Evolutionary conservation across 2,888 invertebrate genomes (phyloP), one percentile per base, ranked within the genome.

Genomic region (Sthenelais limicola): DNA sequence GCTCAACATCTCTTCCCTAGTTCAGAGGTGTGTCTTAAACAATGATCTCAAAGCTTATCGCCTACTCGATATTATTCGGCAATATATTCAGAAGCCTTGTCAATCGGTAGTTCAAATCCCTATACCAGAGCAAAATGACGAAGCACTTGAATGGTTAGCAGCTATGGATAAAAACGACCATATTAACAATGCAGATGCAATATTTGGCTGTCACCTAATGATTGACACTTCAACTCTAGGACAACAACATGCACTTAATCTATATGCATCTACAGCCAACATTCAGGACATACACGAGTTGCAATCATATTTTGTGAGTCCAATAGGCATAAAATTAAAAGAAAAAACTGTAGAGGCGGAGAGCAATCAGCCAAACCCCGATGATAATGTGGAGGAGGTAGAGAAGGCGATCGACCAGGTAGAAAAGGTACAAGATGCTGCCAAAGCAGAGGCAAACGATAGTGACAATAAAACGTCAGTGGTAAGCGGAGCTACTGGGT

Each of bases 21-120:
- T 62, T 1, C 62, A 62, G 24, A 21, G 62, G 3, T 62, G 62
- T 21, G 38, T 62, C n/a, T 43, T 62, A 21, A 3, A 3, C 38
- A 62, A 62, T n/a, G 62, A 62, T 28, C 62, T 62, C 35, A 62
- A 62, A 28, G 62, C 62, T 26, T 62, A 62, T 24, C 35, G 62
- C 3, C 62, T 62, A 7, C 62, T 62, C 1, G 62, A 62, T 26
- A 62, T 62, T 12, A 21, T 62, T 26, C 62, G 62, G 9, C 62
- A 38, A 21, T 62, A 62, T 24, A 35, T 24, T 1, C 62, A 62
- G 38, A 62, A 62, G 38, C 62, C 35, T 1, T 15, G 28, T 43
- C 12, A 12, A 26, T 24, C 38, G 21, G 7, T 12, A 1, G 38
- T 62, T 1, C 62, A 38, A 21, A 21, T 62, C 38, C 62, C 62